A percentile compares a stretch with the other conserved stretches of the same genome.
These are phyloP conservation scores for Trematocara variabile DNA, from an alignment of 2,113 vertebrate species.

Conservation along the genomic window DNA sequence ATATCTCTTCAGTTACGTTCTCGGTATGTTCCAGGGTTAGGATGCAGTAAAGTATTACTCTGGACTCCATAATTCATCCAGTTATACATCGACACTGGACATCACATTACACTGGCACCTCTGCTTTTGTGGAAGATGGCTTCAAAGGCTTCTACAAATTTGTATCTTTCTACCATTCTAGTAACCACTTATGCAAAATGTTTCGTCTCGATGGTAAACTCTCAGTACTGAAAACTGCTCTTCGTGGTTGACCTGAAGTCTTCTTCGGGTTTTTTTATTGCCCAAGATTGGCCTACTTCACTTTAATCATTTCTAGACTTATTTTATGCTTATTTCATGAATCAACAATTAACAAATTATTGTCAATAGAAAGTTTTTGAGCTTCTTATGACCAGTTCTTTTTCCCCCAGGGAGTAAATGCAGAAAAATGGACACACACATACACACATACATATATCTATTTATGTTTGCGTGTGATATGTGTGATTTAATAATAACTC, in stretches of 20 bases:
- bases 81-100: neutral
- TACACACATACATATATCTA: no score
- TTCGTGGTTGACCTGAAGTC: neutral
- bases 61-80: neutral
- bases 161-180: neutral
- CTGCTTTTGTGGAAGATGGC: neutral
- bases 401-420: no score
- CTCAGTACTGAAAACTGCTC: neutral
- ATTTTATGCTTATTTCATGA: neutral
- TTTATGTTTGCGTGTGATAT: no score
- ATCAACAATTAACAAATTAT: neutral
- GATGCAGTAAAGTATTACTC: neutral
- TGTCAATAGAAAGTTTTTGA: neutral
- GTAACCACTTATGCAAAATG: neutral
- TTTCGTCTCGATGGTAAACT: neutral
- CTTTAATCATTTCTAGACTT: accelerated
- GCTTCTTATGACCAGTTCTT: neutral
- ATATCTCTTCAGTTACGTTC: neutral
- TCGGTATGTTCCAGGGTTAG: neutral
- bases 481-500: neutral
- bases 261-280: neutral
- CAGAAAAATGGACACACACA: no score
- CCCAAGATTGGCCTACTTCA: neutral
- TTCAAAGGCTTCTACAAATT: neutral
- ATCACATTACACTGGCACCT: accelerated